phyloP scores from a whole-genome alignment of 2,888 invertebrate genomes.

The Agriopis aurantiaria region DNA sequence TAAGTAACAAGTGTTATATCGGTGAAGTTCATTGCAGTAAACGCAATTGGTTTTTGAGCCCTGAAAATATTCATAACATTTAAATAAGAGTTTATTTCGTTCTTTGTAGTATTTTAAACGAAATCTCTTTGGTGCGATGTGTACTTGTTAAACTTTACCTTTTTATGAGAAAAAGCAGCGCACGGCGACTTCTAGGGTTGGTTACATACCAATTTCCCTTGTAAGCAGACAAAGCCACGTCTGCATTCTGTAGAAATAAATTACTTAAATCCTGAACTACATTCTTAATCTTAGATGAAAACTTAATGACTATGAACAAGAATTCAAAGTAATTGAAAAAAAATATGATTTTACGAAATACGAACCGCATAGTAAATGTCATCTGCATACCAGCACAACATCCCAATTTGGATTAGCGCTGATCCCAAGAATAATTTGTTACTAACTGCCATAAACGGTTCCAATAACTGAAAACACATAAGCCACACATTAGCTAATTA shows the following conservation, averaged over 20 bases:
- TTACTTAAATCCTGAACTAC: neutral
- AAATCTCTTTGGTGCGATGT: no score
- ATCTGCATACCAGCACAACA: conserved; percentile 81
- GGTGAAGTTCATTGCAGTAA: conserved; percentile 81
- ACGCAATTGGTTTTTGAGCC: conserved; percentile 77
- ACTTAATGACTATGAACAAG: no score
- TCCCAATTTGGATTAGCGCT: conserved; percentile 77
- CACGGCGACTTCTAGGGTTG: conserved; percentile 70
- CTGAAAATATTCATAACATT: conserved; percentile 55
- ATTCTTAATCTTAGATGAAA: no score
- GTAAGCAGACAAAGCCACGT: conserved; percentile 72
- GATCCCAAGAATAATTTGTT: conserved; percentile 76
- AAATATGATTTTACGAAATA: neutral
- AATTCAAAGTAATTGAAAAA: neutral
- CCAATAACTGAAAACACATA: conserved; percentile 68
- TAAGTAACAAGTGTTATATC: conserved; percentile 77
- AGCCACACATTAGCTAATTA: no score
- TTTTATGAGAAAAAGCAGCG: conserved; percentile 71
- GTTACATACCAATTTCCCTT: conserved; percentile 77
- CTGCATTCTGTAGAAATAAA: conserved; percentile 65
- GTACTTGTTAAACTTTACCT: conserved; percentile 55
- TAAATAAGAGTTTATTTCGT: no score
- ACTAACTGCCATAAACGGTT: conserved; percentile 73
- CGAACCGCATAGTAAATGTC: conserved; percentile 76
- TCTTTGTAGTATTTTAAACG: no score